Evolutionary conservation across 2,113 vertebrate species (phyloP).

Genomic region (Aegithalos caudatus): DNA sequence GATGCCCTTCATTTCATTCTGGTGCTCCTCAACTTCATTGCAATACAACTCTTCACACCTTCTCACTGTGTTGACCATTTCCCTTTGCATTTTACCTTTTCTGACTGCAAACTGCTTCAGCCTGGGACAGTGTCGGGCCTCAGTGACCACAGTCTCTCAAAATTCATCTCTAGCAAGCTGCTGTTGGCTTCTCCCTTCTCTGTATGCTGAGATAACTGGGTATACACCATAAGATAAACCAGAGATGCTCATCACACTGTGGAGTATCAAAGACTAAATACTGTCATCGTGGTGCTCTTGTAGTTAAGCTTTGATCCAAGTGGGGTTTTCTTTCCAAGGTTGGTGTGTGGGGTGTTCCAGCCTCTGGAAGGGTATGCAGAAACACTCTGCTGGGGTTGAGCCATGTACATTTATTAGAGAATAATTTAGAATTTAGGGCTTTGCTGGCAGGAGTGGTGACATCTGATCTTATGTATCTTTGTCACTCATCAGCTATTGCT

Average conservation of each 20-base stretch:
- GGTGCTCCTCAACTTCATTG: neutral
- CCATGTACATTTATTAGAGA: neutral
- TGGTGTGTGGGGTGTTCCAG: neutral
- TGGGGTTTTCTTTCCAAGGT: neutral
- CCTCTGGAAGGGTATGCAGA: neutral
- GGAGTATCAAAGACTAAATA: neutral
- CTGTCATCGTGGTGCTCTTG: neutral
- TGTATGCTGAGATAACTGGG: neutral
- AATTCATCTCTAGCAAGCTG: neutral
- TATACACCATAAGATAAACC: neutral
- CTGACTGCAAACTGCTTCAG: neutral
- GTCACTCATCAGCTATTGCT: neutral
- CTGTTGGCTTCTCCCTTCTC: neutral
- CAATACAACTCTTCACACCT: neutral
- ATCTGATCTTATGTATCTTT: neutral
- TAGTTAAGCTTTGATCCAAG: neutral
- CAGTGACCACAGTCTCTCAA: neutral
- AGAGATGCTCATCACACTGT: neutral
- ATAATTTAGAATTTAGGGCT: neutral
- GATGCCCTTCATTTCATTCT: neutral
- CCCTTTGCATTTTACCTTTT: neutral
- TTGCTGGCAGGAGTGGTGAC: neutral
- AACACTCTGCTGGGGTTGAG: neutral
- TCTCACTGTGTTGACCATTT: neutral
- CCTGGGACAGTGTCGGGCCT: accelerated